Evolutionary conservation across 1,140 invertebrate species (phyloP).

Genomic region (Camponotus vicinus): DNA sequence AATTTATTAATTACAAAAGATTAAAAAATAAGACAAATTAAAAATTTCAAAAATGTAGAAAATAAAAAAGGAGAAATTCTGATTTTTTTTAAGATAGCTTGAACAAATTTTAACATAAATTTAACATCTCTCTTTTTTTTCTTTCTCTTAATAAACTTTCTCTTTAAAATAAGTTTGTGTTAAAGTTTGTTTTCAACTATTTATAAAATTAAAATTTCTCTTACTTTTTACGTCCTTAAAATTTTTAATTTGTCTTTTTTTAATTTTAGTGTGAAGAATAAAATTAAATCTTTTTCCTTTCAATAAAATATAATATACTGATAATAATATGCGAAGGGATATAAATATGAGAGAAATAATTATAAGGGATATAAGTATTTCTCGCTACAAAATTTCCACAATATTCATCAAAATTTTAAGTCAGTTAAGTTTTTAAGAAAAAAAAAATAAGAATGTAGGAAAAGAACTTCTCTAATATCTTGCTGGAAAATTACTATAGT

Average conservation of each 20-base stretch:
- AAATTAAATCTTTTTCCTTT: constrained; percentile 14
- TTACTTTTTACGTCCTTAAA: too few relatives aligned
- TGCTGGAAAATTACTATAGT: neutral
- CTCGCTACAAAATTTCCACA: neutral
- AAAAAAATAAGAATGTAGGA: neutral
- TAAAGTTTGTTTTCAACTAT: too few relatives aligned
- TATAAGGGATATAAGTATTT: neutral
- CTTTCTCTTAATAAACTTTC: too few relatives aligned
- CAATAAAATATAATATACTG: constrained; percentile 18
- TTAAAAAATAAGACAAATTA: too few relatives aligned
- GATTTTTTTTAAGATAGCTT: too few relatives aligned
- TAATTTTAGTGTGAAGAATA: neutral
- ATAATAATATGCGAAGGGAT: neutral
- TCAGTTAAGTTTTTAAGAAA: neutral
- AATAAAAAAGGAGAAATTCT: too few relatives aligned
- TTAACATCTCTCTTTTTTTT: too few relatives aligned
- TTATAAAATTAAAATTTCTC: too few relatives aligned
- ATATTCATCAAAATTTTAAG: neutral
- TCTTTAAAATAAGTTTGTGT: too few relatives aligned
- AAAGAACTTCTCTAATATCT: neutral
- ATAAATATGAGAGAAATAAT: neutral
- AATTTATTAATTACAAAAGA: too few relatives aligned
- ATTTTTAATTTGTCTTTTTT: neutral
- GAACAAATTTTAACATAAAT: too few relatives aligned
- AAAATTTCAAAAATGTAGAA: too few relatives aligned